These are phyloP conservation scores for Alethe castanea DNA, from an alignment of 2,113 vertebrate species.

Conservation along the genomic window DNA sequence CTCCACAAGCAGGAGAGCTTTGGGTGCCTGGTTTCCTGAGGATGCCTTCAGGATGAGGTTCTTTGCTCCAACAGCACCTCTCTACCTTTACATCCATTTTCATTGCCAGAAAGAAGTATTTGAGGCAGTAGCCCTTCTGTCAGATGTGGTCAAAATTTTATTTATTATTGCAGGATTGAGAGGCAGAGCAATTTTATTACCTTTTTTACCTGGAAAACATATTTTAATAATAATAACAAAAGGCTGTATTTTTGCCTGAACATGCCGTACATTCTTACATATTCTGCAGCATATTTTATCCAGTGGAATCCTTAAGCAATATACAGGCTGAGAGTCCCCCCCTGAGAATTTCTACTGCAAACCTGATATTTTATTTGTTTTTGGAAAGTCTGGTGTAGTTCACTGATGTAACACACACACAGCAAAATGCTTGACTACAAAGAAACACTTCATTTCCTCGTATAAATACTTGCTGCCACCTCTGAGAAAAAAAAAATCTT, in stretches of 20 bases:
- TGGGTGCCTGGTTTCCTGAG: neutral
- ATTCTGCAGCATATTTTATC: neutral
- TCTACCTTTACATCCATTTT: neutral
- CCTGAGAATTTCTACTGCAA: neutral
- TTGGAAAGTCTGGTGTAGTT: neutral
- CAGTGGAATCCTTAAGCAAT: neutral
- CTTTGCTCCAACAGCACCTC: neutral
- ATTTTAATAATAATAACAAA: neutral
- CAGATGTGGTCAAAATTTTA: neutral
- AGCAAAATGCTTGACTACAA: neutral
- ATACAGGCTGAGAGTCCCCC: neutral
- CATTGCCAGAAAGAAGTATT: neutral
- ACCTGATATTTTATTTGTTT: neutral
- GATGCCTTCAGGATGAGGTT: neutral
- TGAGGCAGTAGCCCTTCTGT: neutral
- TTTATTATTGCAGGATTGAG: neutral
- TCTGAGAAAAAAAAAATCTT: neutral
- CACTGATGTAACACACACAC: neutral
- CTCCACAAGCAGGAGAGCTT: neutral
- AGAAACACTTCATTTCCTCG: neutral
- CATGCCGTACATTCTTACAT: neutral
- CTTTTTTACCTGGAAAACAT: neutral
- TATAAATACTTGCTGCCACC: neutral
- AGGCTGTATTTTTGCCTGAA: neutral
- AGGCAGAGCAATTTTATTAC: neutral